phyloP scores from a whole-genome alignment of 2,888 invertebrate species.

The Agonopterix subpropinquella region DNA sequence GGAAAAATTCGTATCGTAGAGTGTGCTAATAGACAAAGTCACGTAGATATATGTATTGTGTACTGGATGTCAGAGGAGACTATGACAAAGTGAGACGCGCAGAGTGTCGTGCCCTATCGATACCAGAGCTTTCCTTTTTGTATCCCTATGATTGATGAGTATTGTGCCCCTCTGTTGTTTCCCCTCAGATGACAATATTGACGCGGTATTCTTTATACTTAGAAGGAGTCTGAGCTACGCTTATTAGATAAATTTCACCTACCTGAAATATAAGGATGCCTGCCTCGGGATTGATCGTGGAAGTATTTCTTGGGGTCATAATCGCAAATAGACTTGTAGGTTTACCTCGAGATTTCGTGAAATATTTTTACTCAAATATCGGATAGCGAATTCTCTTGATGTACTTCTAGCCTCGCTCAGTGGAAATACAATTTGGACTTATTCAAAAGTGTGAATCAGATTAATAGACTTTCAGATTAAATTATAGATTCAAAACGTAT shows the following conservation, averaged over 20 bases:
- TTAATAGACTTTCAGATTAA: too few species aligned
- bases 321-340: neutral
- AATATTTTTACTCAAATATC: constrained; percentile 9
- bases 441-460: too few species aligned
- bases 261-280: constrained; percentile 1
- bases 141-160: constrained; percentile 56
- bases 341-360: constrained; percentile 6
- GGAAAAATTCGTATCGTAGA: too few species aligned
- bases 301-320: neutral
- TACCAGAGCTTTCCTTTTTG: constrained; percentile 49
- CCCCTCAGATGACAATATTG: constrained; percentile 39
- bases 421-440: too few species aligned
- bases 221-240: constrained; percentile 12
- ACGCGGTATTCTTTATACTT: constrained; percentile 26
- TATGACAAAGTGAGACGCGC: constrained; percentile 43
- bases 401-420: neutral
- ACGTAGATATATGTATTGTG: neutral
- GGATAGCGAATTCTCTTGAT: constrained; percentile 24
- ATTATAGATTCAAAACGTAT: too few species aligned
- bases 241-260: constrained; percentile 2
- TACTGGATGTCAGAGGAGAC: constrained; percentile 9
- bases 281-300: constrained; percentile 13
- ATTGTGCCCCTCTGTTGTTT: constrained; percentile 28
- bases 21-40: constrained; percentile 2
- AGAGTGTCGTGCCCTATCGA: constrained; percentile 49